phyloP scores from a whole-genome alignment of 2,113 vertebrate genomes.

The Carassius carassius region DNA sequence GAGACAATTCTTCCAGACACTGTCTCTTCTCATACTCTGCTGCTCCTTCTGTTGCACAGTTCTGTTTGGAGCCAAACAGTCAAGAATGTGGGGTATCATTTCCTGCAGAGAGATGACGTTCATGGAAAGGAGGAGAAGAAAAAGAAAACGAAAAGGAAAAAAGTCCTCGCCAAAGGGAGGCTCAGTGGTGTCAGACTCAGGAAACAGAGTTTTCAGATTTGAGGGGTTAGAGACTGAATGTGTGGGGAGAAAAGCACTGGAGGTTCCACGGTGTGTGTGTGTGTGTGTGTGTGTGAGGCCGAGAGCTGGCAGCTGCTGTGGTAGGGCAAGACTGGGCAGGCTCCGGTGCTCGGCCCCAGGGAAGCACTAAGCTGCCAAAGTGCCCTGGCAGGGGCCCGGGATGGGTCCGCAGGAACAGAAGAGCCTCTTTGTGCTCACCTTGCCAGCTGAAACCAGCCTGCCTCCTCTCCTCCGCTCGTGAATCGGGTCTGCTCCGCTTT shows the following conservation, averaged over 20 bases:
- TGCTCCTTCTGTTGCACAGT: conserved; percentile 61
- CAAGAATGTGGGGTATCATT: conserved; percentile 63
- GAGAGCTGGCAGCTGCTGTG: conserved; percentile 52
- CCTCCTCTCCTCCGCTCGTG: conserved; percentile 16
- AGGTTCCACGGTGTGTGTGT: conserved; percentile 12
- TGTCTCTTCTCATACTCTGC: conserved; percentile 50
- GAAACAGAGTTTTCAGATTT: conserved; percentile 57
- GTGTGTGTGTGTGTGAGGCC: conserved; percentile 52
- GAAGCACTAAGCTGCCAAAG: conserved; percentile 56
- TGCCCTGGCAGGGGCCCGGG: conserved; percentile 53
- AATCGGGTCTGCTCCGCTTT: conserved; percentile 10
- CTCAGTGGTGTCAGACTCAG: conserved; percentile 60
- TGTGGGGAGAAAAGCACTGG: conserved; percentile 27
- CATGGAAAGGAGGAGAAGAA: conserved; percentile 55
- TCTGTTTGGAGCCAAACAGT: conserved; percentile 61
- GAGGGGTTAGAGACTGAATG: conserved; percentile 52
- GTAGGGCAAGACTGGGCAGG: conserved; percentile 55
- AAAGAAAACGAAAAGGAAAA: conserved; percentile 48
- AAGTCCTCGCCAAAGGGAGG: conserved; percentile 52
- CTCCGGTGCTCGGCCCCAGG: conserved; percentile 50
- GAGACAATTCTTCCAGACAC: conserved; percentile 49
- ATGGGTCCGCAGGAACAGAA: conserved; percentile 54
- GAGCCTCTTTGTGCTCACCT: conserved; percentile 58
- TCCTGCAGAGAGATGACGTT: conserved; percentile 66
- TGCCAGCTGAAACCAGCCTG: conserved; percentile 45